A percentile compares a stretch with the other conserved stretches of the same genome.
phyloP scores from a whole-genome alignment of 2,797 vertebrate species.

The Crossoptilon crossoptilon region DNA sequence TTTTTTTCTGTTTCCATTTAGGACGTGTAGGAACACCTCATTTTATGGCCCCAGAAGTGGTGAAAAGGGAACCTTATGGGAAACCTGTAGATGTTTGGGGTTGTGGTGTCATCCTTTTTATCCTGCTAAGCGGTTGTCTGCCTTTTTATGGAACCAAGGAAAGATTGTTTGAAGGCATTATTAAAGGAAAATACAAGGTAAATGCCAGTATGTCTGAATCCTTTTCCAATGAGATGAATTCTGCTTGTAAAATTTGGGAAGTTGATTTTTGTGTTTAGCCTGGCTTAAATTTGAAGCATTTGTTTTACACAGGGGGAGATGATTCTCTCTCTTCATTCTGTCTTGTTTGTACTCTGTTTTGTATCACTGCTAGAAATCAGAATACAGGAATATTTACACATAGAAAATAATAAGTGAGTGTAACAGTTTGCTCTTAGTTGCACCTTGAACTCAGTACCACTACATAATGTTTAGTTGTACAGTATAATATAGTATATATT shows the following conservation, averaged over 20 bases:
- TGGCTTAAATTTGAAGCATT: not conserved
- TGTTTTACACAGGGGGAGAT: not conserved
- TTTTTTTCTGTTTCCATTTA: constrained; percentile 72
- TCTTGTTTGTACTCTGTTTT: not conserved
- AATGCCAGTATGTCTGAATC: not conserved
- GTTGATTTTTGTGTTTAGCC: constrained; percentile 24
- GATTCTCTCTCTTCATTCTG: not conserved
- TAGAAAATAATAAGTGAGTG: not conserved
- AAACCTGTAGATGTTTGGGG: constrained; percentile 99
- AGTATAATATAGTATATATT: not conserved
- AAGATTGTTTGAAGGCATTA: constrained; percentile 96
- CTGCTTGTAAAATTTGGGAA: constrained; percentile 17
- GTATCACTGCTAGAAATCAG: not conserved
- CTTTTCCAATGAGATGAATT: constrained; percentile 24
- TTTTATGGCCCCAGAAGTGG: constrained; percentile 99
- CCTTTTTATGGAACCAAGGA: constrained; percentile 99
- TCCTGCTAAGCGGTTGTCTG: constrained; percentile 96
- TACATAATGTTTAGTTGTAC: not conserved
- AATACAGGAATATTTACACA: not conserved
- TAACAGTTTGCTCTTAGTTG: not conserved
- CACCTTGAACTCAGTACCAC: not conserved
- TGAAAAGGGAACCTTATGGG: constrained; percentile 97
- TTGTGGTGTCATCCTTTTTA: constrained; percentile 98
- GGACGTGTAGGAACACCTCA: constrained; percentile 97
- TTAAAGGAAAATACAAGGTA: constrained; percentile 99